Conservation (phyloP, 2,113 vertebrate genomes). For the Daubentonia madagascariensis region DNA sequence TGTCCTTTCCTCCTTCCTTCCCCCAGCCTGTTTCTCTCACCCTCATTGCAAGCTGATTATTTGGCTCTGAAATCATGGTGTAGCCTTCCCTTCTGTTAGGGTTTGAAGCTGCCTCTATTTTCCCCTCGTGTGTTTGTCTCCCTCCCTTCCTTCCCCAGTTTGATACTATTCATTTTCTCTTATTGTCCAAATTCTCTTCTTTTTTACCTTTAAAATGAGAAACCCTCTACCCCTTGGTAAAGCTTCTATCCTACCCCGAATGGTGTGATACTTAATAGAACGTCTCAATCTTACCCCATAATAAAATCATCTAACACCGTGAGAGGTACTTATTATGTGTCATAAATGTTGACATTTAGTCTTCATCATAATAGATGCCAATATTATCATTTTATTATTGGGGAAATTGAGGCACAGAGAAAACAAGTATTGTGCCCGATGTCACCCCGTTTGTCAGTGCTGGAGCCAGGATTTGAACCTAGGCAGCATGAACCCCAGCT, state of each 20-base stretch:
- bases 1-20: not conserved
- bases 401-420: not conserved
- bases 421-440: not conserved
- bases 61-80: not conserved
- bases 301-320: not conserved
- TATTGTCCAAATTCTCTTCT: not conserved
- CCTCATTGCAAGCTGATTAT: not conserved
- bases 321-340: too few relatives aligned
- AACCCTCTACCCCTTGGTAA: not conserved
- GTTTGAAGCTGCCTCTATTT: not conserved
- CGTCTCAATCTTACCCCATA: not conserved
- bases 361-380: not conserved
- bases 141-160: not conserved
- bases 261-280: not conserved
- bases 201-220: not conserved
- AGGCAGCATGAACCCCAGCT: not conserved
- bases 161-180: not conserved
- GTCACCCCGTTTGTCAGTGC: not conserved
- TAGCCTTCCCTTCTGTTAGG: not conserved
- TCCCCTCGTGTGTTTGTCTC: not conserved
- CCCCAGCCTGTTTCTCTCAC: not conserved
- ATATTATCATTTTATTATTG: not conserved
- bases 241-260: not conserved
- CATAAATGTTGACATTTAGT: not conserved
- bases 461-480: not conserved